Evolutionary conservation across 1,140 invertebrate species (phyloP), one percentile per base, ranked within the genome.

Genomic region (Ceratosolen solmsi): DNA sequence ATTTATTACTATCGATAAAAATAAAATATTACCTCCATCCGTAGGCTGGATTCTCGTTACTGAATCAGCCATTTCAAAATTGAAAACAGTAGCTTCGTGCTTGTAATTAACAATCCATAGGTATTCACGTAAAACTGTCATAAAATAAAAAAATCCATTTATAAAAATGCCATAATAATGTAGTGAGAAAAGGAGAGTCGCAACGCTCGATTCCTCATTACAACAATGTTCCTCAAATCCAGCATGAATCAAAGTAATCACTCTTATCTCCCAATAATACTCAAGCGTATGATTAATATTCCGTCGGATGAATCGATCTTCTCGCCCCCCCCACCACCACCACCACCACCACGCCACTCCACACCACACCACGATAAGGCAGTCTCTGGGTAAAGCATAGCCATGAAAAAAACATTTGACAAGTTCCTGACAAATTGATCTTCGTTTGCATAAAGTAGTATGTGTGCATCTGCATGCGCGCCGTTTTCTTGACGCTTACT

Each of bases 341-440:
- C 4, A n/a, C 22, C 30, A 3, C 11, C 51, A 2, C 51, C 51
- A 54, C 3, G 5, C 9, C 13, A 54, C 9, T 22, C 51, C 51
- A 54, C 11, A 3, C 13, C 51, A 54, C 13, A 54, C 11, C 2
- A 54, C 3, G 20, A 8, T 20, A 20, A 15, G 1, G 15, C 15
- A 65, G 33, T 0, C 63, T 15, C 17, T 15, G 38, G 25, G 27
- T n/a, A 46, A 27, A 30, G 20, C 33, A 15, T 15, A 30, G 41
- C 41, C 5, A 2, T 11, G 13, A 7, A 80, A 65, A 73, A 73
- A 80, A 73, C 60, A 80, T 80, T 80, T 68, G 79, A 80, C 70
- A 73, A 80, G 56, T 22, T 46, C 9, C 2, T 80, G 70, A 80
- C 79, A 73, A 80, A 80, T 80, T 73, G 79, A 80, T 72, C 78